These are phyloP conservation scores for Coreoperca whiteheadi DNA, from an alignment of 2,113 vertebrate species.

Conservation along the genomic window DNA sequence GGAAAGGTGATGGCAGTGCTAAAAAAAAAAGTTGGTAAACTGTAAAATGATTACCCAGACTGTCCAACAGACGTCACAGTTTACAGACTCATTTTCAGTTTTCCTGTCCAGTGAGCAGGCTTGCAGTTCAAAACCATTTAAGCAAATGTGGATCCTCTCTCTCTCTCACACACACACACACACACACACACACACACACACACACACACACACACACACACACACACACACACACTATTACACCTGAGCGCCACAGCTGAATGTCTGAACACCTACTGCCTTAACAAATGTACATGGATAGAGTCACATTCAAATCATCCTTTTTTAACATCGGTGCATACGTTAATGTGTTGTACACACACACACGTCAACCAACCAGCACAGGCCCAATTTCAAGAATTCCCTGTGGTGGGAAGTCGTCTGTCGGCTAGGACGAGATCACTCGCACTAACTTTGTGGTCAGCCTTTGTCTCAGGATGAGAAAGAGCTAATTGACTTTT, in stretches of 20 bases:
- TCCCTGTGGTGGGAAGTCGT: constrained; percentile 25
- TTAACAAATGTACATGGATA: not conserved
- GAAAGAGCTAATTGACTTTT: constrained; percentile 77
- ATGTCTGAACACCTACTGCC: not conserved
- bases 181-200: not conserved
- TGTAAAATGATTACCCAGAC: not conserved
- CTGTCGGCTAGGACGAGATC: constrained; percentile 31
- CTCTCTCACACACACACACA: not conserved
- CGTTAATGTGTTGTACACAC: not conserved
- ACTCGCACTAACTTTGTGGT: constrained; percentile 48
- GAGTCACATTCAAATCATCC: not conserved
- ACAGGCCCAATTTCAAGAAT: constrained; percentile 15
- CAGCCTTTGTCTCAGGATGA: constrained; percentile 59
- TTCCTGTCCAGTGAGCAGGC: no score
- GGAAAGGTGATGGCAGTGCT: no score
- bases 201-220: not conserved
- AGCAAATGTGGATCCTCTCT: not conserved
- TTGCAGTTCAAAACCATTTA: not conserved
- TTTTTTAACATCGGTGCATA: not conserved
- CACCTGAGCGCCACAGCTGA: not conserved
- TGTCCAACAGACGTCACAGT: not conserved
- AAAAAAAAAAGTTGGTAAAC: not conserved
- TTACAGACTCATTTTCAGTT: not conserved
- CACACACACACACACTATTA: not conserved
- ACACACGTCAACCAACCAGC: not conserved